These are phyloP conservation scores for Pelodytes ibericus DNA, from an alignment of 2,797 vertebrate species.

Conservation along the genomic window DNA sequence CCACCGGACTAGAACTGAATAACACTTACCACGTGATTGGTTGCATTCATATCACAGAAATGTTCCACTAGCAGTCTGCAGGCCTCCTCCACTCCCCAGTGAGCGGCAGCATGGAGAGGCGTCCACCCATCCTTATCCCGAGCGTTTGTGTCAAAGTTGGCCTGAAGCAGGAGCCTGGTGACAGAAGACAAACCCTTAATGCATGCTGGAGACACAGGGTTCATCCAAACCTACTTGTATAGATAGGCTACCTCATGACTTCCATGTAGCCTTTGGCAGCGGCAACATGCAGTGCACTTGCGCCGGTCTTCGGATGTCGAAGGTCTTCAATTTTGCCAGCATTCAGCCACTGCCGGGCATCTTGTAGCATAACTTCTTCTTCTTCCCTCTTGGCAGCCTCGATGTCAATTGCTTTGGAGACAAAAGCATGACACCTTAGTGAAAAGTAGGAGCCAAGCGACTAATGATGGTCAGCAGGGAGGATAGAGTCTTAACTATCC, in stretches of 20 bases:
- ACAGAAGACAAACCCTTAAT: neutral
- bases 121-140: conserved; percentile 89
- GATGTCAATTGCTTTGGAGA: conserved; percentile 78
- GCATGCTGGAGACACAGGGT: neutral
- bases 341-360: conserved; percentile 82
- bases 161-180: conserved; percentile 84
- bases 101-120: conserved; percentile 86
- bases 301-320: conserved; percentile 80
- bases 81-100: conserved; percentile 90
- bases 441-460: too few relatives aligned
- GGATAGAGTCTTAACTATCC: too few relatives aligned
- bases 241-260: conserved; percentile 79
- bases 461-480: too few relatives aligned
- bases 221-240: neutral
- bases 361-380: conserved; percentile 83
- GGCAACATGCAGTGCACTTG: conserved; percentile 87
- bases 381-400: conserved; percentile 83
- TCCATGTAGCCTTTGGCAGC: conserved; percentile 91
- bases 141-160: conserved; percentile 83
- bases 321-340: conserved; percentile 75
- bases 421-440: neutral
- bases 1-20: too few relatives aligned
- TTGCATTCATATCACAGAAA: conserved; percentile 87
- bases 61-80: conserved; percentile 84
- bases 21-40: conserved; percentile 85